A percentile compares a stretch with the other conserved stretches of the same genome.
Conservation (phyloP, 2,113 vertebrate species). For the Odobenus rosmarus region DNA sequence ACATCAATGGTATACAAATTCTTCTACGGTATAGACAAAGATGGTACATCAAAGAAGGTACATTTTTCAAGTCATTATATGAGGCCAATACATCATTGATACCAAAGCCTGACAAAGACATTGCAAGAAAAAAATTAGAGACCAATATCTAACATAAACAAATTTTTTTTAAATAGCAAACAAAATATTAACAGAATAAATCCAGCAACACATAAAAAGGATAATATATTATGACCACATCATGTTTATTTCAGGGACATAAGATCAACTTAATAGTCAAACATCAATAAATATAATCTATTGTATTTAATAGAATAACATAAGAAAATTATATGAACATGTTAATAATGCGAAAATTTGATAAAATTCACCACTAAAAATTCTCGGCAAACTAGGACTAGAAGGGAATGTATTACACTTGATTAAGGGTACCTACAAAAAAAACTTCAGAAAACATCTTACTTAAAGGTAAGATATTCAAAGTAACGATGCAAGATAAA, state of each 20-base stretch:
- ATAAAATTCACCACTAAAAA: not conserved
- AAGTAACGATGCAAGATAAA: not conserved
- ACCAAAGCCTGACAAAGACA: not conserved
- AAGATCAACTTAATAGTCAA: not conserved
- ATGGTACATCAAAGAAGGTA: not conserved
- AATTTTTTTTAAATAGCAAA: not conserved
- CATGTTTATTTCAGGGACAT: not conserved
- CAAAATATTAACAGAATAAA: not conserved
- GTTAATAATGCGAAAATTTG: not conserved
- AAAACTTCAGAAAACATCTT: not conserved
- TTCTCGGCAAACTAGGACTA: not conserved
- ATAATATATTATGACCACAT: not conserved
- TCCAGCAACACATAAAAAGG: not conserved
- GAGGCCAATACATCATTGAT: not conserved
- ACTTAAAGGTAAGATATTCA: not conserved
- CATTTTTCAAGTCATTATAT: not conserved
- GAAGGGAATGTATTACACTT: not conserved
- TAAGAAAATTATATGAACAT: not conserved
- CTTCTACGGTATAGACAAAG: not conserved
- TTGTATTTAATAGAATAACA: not conserved
- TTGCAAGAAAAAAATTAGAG: not conserved
- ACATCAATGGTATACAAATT: not conserved
- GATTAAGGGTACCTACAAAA: not conserved
- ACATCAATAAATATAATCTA: not conserved
- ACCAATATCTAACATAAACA: not conserved